Percentiles rank a stretch among this genome's conserved stretches.
Conservation (phyloP, 2,888 invertebrate genomes). For the Lottia gigantea region DNA sequence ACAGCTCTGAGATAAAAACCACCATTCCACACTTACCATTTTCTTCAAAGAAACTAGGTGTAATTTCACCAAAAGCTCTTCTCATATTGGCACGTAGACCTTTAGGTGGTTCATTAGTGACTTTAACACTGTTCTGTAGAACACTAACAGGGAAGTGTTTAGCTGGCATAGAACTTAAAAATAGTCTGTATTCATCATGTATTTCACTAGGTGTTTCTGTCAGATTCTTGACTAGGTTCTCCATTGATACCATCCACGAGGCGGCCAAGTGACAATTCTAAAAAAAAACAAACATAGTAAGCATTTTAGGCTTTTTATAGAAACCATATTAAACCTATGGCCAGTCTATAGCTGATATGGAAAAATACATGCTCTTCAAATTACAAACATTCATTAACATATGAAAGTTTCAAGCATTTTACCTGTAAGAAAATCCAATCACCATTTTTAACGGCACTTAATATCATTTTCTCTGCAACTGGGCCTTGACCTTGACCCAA, state of each 20-base stretch:
- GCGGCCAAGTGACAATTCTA: slow-evolving; percentile 70
- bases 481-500: slow-evolving; percentile 70
- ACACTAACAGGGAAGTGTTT: slow-evolving; percentile 68
- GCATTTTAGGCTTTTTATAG: not conserved
- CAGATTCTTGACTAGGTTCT: slow-evolving; percentile 65
- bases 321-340: not conserved
- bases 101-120: slow-evolving; percentile 70
- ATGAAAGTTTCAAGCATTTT: no score
- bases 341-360: not conserved
- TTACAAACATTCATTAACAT: no score
- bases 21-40: slow-evolving; percentile 73
- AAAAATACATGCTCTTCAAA: no score
- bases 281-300: not conserved
- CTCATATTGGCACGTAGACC: slow-evolving; percentile 80
- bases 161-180: slow-evolving; percentile 69
- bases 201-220: slow-evolving; percentile 64
- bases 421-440: slow-evolving; percentile 70
- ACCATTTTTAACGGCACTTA: slow-evolving; percentile 62
- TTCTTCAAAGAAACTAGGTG: slow-evolving; percentile 83
- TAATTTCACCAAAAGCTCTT: slow-evolving; percentile 83
- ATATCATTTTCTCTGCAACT: slow-evolving; percentile 69
- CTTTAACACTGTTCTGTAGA: slow-evolving; percentile 70
- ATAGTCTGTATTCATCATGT: slow-evolving; percentile 67
- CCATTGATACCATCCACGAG: slow-evolving; percentile 69
- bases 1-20: no score